A percentile compares a stretch with the other conserved stretches of the same genome.
phyloP scores from a whole-genome alignment of 2,113 vertebrate genomes.

The Gallinago undulata region DNA sequence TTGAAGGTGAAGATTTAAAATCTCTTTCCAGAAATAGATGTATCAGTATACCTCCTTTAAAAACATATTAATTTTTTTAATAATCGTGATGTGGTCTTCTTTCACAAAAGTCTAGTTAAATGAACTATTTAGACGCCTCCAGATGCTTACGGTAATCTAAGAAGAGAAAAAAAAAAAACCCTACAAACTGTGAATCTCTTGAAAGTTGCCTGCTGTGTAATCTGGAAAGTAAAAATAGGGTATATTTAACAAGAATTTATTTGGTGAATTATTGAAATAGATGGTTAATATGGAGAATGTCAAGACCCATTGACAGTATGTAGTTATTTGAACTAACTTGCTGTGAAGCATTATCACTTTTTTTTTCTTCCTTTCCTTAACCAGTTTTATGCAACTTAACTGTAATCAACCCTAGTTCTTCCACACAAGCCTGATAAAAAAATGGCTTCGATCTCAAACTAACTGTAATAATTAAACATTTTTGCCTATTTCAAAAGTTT shows the following conservation, averaged over 20 bases:
- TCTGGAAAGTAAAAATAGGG: neutral
- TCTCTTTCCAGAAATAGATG: neutral
- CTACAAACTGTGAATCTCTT: neutral
- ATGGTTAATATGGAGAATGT: neutral
- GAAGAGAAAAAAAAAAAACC: neutral
- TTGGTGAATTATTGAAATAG: neutral
- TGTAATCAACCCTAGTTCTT: neutral
- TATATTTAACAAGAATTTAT: neutral
- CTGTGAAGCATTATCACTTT: neutral
- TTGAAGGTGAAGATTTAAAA: neutral
- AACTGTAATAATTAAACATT: neutral
- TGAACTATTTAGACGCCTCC: neutral
- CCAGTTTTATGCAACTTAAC: neutral
- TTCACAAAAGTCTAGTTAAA: neutral
- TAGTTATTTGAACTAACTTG: neutral
- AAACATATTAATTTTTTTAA: neutral
- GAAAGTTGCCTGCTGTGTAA: neutral
- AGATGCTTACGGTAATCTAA: neutral
- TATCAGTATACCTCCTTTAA: neutral
- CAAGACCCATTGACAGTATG: neutral
- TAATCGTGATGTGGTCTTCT: neutral
- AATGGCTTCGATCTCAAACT: neutral
- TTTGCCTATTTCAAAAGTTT: neutral
- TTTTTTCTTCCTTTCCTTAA: neutral
- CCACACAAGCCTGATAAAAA: neutral